Evolutionary conservation across 2,888 invertebrate genomes (phyloP).

Genomic region (Parapristionchus giblindavisi): DNA sequence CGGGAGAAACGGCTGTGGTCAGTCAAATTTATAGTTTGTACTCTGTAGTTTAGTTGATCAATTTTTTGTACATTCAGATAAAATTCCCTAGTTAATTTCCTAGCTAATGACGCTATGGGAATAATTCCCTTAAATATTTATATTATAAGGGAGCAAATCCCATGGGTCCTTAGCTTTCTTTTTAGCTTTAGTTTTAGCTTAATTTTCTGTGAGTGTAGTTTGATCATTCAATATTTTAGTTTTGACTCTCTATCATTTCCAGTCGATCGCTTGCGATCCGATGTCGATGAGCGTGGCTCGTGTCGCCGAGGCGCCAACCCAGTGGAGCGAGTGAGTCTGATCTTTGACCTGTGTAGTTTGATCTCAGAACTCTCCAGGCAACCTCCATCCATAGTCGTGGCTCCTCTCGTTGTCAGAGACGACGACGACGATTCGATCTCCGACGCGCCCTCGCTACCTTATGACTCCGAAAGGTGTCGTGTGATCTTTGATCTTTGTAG

Average conservation of each 20-base stretch:
- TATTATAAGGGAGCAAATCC: too few species aligned
- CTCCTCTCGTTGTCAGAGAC: conserved; percentile 18
- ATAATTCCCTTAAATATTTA: too few species aligned
- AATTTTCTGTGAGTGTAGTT: too few species aligned
- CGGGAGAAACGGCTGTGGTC: conserved; percentile 28
- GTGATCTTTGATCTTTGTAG: too few species aligned
- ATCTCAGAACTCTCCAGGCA: not conserved
- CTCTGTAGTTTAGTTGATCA: not conserved
- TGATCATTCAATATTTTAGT: too few species aligned
- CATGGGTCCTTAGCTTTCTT: too few species aligned
- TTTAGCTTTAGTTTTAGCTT: too few species aligned
- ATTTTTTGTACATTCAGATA: not conserved
- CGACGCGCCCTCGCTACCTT: conserved; percentile 64
- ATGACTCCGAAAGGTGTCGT: conserved; percentile 59
- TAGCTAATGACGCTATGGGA: too few species aligned
- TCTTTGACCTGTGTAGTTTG: not conserved
- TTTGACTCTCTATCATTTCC: not conserved
- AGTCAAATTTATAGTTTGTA: not conserved
- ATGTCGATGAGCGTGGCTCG: conserved; percentile 35
- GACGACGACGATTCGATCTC: conserved; percentile 60
- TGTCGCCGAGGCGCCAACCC: not conserved
- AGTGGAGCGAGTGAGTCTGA: conserved; percentile 30
- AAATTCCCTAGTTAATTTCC: too few species aligned
- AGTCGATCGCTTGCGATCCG: conserved; percentile 59
- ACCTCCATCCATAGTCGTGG: not conserved